phyloP scores from a whole-genome alignment of 2,888 invertebrate genomes.

The Caenorhabditis sp. region DNA sequence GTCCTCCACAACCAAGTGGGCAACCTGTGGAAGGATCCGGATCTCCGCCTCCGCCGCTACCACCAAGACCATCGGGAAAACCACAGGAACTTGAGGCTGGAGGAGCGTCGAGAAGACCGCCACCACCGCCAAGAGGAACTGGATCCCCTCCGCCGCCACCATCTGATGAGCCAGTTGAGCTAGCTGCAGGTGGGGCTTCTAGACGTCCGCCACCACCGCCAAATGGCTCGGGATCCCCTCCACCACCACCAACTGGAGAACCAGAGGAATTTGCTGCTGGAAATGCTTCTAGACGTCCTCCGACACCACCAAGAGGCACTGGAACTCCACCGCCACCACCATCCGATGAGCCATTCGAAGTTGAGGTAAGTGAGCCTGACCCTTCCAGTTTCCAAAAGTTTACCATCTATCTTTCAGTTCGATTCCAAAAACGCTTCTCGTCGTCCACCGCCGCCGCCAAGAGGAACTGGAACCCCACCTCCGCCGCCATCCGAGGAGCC shows the following conservation, averaged over 20 bases:
- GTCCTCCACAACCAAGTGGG: too few relatives aligned
- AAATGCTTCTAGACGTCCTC: not conserved
- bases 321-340: constrained; percentile 34
- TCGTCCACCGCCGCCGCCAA: not conserved
- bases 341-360: constrained; percentile 13
- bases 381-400: too few relatives aligned
- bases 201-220: not conserved
- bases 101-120: not conserved
- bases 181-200: not conserved
- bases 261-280: not conserved
- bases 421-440: too few relatives aligned
- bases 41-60: too few relatives aligned
- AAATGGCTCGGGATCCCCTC: constrained; percentile 5
- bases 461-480: constrained; percentile 27
- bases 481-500: constrained; percentile 6
- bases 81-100: not conserved
- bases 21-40: too few relatives aligned
- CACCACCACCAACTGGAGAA: constrained; percentile 28
- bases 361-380: not conserved
- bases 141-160: not conserved
- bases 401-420: too few relatives aligned
- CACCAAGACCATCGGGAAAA: not conserved
- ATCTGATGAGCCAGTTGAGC: too few relatives aligned
- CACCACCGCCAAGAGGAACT: constrained; percentile 14
- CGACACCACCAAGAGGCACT: constrained; percentile 13